A percentile compares a stretch with the other conserved stretches of the same genome.
Evolutionary conservation across 2,113 vertebrate genomes (phyloP).

Genomic region (Microtus pennsylvanicus): DNA sequence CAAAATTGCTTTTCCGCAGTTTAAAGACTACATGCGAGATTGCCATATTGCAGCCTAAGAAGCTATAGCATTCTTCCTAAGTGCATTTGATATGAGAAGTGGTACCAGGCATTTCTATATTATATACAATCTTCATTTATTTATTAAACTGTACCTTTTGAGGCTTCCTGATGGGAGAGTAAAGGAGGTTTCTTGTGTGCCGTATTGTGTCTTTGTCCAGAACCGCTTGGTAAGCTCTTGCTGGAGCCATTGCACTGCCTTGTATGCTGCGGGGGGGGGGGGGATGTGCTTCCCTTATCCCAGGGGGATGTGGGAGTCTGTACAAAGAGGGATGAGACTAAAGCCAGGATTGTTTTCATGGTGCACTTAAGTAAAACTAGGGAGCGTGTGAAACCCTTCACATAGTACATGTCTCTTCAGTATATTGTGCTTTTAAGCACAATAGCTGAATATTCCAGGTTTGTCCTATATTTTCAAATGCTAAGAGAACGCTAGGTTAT

Average conservation of each 20-base stretch:
- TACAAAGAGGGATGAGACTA: constrained; percentile 63
- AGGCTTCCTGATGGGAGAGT: constrained; percentile 80
- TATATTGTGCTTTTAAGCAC: background rate
- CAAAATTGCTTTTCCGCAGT: constrained; percentile 73
- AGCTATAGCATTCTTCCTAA: constrained; percentile 70
- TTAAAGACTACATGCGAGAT: constrained; percentile 67
- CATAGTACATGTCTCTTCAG: background rate
- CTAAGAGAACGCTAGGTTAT: constrained; percentile 9
- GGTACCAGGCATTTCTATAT: constrained; percentile 79
- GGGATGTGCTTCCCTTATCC: constrained; percentile 76
- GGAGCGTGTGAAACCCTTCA: background rate
- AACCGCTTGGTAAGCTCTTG: constrained; percentile 72
- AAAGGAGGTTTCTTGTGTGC: constrained; percentile 73
- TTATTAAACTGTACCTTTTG: constrained; percentile 82
- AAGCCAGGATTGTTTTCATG: constrained; percentile 62
- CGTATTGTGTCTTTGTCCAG: constrained; percentile 66
- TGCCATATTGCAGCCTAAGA: constrained; percentile 63
- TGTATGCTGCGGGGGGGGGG: constrained; percentile 20
- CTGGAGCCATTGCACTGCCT: constrained; percentile 79
- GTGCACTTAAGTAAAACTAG: background rate
- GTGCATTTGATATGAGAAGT: constrained; percentile 75
- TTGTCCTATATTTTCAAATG: constrained; percentile 12
- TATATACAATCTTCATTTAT: constrained; percentile 79
- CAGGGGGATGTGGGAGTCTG: constrained; percentile 66
- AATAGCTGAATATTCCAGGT: background rate